Percentiles rank a stretch among this genome's conserved stretches.
Evolutionary conservation across 2,797 vertebrate genomes (phyloP).

Genomic region (Tokudaia tokunoshimensis): DNA sequence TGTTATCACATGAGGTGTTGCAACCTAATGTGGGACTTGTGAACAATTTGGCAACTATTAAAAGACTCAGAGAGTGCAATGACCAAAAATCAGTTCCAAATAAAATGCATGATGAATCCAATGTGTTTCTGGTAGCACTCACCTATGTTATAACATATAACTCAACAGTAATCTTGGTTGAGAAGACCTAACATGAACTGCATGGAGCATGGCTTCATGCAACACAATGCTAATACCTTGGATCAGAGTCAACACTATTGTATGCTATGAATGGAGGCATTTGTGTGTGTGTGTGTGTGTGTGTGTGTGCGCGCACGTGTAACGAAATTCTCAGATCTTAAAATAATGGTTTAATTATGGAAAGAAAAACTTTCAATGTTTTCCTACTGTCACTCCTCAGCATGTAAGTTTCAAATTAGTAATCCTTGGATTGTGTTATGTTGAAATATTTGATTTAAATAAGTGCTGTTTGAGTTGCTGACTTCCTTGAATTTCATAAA

Average conservation of each 20-base stretch:
- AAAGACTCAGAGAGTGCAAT: not conserved
- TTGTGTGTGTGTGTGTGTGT: too few relatives aligned
- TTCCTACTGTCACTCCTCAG: not conserved
- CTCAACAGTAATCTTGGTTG: not conserved
- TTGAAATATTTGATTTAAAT: not conserved
- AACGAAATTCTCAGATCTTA: not conserved
- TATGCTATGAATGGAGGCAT: not conserved
- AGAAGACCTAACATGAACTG: not conserved
- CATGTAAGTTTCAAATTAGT: not conserved
- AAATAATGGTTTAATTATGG: not conserved
- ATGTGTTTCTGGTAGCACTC: not conserved
- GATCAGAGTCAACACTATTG: not conserved
- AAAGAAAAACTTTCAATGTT: not conserved
- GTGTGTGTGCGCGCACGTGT: not conserved
- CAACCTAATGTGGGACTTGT: not conserved
- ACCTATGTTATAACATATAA: too few relatives aligned
- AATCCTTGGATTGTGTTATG: not conserved
- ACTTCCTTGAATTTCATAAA: constrained; percentile 15
- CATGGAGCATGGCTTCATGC: not conserved
- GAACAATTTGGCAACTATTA: not conserved
- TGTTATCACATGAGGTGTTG: not conserved
- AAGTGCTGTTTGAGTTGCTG: not conserved
- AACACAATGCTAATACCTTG: not conserved
- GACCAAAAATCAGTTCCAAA: not conserved
- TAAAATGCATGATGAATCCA: not conserved